Percentiles rank a stretch among this genome's conserved stretches.
phyloP scores from a whole-genome alignment of 2,113 vertebrate genomes.

The Coryphaenoides rupestris region DNA sequence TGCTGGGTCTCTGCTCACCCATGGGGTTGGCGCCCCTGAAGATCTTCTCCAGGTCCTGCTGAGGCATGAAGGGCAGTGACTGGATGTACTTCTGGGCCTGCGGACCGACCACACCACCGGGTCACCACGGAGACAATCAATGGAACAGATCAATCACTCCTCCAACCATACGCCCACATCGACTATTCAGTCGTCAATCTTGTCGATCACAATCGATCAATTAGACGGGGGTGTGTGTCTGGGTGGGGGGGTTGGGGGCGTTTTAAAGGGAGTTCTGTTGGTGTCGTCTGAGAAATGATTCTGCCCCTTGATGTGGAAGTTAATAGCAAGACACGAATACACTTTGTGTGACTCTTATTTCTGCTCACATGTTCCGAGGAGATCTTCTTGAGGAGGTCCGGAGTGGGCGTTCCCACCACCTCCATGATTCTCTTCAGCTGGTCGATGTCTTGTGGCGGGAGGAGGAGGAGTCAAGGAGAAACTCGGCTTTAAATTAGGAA shows the following conservation, averaged over 20 bases:
- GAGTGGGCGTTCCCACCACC: constrained; percentile 91
- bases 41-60: constrained; percentile 90
- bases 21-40: constrained; percentile 91
- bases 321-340: too few relatives aligned
- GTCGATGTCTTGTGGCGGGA: constrained; percentile 82
- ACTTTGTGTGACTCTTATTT: neutral
- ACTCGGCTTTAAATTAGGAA: neutral
- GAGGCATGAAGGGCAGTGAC: constrained; percentile 95
- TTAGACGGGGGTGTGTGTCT: neutral
- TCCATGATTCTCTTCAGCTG: constrained; percentile 98
- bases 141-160: constrained; percentile 22
- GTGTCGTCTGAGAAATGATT: neutral
- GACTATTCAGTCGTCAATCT: constrained; percentile 22
- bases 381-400: constrained; percentile 92
- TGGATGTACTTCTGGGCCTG: constrained; percentile 98
- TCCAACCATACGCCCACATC: constrained; percentile 12
- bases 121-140: constrained; percentile 5
- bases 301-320: neutral
- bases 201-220: constrained; percentile 16
- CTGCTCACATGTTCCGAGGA: constrained; percentile 89
- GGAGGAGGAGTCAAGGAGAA: constrained; percentile 48
- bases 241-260: too few relatives aligned
- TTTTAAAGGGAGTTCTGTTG: neutral
- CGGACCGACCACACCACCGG: constrained; percentile 18
- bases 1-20: constrained; percentile 67